Evolutionary conservation across 2,888 invertebrate genomes (phyloP), one percentile per base, ranked within the genome.

Genomic region (Orgyia antiqua): DNA sequence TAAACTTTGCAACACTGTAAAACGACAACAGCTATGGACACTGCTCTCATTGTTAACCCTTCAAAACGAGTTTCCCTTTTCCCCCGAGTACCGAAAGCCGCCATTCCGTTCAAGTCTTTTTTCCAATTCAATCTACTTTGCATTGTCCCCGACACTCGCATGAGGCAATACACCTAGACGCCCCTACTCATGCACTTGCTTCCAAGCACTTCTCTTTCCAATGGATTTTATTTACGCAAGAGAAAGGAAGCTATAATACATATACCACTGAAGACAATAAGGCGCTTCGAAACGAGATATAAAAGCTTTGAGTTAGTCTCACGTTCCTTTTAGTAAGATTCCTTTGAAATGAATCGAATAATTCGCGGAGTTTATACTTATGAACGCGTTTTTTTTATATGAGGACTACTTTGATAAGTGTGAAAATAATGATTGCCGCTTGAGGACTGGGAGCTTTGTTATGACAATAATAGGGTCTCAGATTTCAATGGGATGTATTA

Each of bases 121-220:
- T 84, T 79, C 73, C 83, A 82, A 86, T 84, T 82, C 86, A 84
- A 84, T 86, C 82, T 83, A 83, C 83, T 86, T 86, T 84, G 82
- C 83, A 86, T 86, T 82, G 83, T 79, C 70, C 70, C 62, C 79
- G 72, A 66, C 74, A 70, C 77, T 79, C 84, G 74, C 73, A 83
- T 84, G 83, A 83, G 69, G 77, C 79, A 80, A 83, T 80, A 83
- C 80, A 82, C 82, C 80, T 83, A 74, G 69, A 58, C 60, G 57
- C 64, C 64, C 54, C 57, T 46, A 53, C 61, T 63, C 65, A 62
- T 80, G 79, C 79, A 79, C 72, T 79, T 77, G 71, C 70, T 69
- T 50, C 66, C 63, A 66, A 76, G 62, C 74, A 74, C 79, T 76
- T 73, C 75, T 78, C 69, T 58, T 51, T 68, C 68, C 78, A 66